Base-by-base conservation (phyloP, 2,888 invertebrate species). In the Drosophila melanosoma region DNA sequence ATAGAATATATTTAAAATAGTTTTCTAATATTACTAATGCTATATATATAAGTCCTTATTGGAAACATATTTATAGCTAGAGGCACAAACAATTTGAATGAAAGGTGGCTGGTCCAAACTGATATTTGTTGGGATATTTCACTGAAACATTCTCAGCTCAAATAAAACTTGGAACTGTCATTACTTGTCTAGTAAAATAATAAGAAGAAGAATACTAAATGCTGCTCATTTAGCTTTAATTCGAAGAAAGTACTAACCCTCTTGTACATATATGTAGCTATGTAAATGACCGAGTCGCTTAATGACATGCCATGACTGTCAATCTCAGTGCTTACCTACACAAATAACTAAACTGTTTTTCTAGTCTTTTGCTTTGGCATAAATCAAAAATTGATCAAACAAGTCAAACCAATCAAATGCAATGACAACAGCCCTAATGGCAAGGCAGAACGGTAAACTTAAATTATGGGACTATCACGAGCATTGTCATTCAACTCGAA, bases 361-460 rank as follows among this genome's bases (percentile, higher is more conserved):
- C 35, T 38, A 64, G 57, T 42, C 35, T 45, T 56, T 38, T 51
- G 32, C 68, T 32, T 51, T 20, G 69, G 42, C 77, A 83, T 68
- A 80, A 84, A 84, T 81, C 83, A 71, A 64, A 69, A 76, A 87
- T 87, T 87, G 87, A 87, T 87, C 87, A 87, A 87, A 87, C 86
- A 87, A 87, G 74, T 87, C 89, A 87, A 69, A 83, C 83, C 85
- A 56, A n/a, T 38, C 36, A 45, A 84, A 81, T 76, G 74, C 60
- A 87, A 86, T 88, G 86, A 85, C 83, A 88, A 79, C 86, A 71
- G 62, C 53, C 63, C 72, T 81, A 64, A 74, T 60, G 51, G 51
- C 45, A 54, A 51, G 54, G 33, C 63, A 56, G 73, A 64, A 66
- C 59, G 60, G 62, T 54, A 65, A 59, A 69, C 35, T 40, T 54